phyloP scores from a whole-genome alignment of 2,797 vertebrate species.

The Spinibarbus caldwelli region DNA sequence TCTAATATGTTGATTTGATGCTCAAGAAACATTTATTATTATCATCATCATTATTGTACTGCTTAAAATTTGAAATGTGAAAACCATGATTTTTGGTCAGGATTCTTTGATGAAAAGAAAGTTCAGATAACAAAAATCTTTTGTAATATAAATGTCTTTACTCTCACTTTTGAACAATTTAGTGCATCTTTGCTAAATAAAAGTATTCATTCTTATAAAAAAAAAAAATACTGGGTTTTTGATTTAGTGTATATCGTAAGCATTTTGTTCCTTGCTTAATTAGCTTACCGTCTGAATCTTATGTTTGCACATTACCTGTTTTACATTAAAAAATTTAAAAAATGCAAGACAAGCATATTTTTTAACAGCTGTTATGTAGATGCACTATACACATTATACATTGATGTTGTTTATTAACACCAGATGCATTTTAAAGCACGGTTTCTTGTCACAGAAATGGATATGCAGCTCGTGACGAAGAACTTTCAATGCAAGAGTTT shows the following conservation, averaged over 20 bases:
- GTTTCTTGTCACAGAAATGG: background rate
- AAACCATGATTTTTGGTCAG: background rate
- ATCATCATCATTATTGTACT: background rate
- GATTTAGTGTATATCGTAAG: too few relatives aligned
- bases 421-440: background rate
- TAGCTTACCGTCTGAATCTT: background rate
- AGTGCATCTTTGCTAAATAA: background rate
- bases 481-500: conserved; percentile 21
- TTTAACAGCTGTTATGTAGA: background rate
- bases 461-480: background rate
- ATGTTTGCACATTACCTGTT: background rate
- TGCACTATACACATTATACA: background rate
- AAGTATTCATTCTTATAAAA: background rate
- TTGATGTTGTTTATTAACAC: too few relatives aligned
- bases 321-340: background rate
- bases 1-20: background rate
- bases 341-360: background rate
- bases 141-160: background rate
- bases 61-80: background rate
- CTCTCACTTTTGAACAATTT: background rate
- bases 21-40: background rate
- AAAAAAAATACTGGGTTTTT: background rate
- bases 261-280: background rate
- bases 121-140: background rate
- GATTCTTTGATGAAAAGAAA: background rate